phyloP scores from a whole-genome alignment of 1,140 invertebrate species.

The Drosophila nikananu region DNA sequence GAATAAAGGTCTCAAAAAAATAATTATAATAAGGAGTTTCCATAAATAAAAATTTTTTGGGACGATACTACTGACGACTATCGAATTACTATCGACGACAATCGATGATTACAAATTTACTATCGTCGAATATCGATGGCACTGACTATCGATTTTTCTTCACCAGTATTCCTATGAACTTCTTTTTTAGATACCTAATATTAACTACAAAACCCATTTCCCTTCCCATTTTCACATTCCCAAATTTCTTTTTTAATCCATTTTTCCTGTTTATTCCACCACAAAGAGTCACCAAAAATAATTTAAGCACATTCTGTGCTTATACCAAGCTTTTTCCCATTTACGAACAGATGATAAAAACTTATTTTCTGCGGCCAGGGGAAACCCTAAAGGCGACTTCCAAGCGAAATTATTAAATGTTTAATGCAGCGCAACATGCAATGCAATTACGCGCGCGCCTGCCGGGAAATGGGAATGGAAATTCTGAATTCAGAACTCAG shows the following conservation, averaged over 20 bases:
- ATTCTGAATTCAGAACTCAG: conserved; percentile 20
- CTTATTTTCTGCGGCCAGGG: conserved; percentile 29
- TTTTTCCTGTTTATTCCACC: too few species aligned
- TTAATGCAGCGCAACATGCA: conserved; percentile 82
- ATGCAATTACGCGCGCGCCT: conserved; percentile 68
- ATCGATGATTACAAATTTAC: too few species aligned
- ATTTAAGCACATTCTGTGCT: background rate
- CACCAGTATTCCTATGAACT: too few species aligned
- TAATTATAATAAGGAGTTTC: background rate
- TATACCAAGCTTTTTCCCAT: conserved; percentile 12
- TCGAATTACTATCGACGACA: too few species aligned
- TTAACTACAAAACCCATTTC: too few species aligned
- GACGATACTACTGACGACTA: too few species aligned
- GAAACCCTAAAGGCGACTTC: conserved; percentile 58
- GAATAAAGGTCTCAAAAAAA: background rate
- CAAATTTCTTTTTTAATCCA: background rate
- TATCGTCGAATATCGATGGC: too few species aligned
- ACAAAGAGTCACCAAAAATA: conserved; percentile 9
- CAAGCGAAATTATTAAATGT: conserved; percentile 73
- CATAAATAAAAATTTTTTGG: too few species aligned
- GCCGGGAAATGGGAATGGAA: conserved; percentile 6
- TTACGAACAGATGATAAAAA: conserved; percentile 29
- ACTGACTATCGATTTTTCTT: too few species aligned
- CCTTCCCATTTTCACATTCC: too few species aligned
- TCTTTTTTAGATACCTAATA: too few species aligned